Conservation (phyloP, 1,140 invertebrate species). For the Sinella curviseta region DNA sequence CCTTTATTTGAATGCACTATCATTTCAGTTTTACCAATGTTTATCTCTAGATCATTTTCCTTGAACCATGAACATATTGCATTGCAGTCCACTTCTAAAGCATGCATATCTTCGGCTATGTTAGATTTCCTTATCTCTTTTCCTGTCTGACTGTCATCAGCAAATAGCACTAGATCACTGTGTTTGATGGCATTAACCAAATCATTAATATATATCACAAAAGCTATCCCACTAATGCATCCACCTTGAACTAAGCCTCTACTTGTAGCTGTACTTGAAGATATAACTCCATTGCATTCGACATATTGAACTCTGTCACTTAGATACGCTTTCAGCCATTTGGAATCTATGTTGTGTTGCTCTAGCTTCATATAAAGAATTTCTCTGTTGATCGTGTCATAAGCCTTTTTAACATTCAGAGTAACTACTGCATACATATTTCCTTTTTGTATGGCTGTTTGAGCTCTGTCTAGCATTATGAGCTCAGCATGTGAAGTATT, state of each 20-base stretch:
- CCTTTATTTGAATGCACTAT: not conserved
- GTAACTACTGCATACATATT: conserved; percentile 22
- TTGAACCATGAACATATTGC: not conserved
- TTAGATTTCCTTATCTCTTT: not conserved
- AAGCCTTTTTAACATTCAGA: conserved; percentile 32
- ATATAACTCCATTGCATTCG: not conserved
- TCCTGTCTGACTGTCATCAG: conserved; percentile 11
- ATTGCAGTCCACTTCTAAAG: not conserved
- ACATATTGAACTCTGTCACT: conserved; percentile 18
- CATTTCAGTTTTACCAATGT: conserved; percentile 7
- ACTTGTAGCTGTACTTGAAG: not conserved
- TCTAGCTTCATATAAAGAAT: conserved; percentile 4
- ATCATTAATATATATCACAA: conserved; percentile 12
- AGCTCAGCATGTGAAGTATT: conserved; percentile 26
- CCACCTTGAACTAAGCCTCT: conserved; percentile 11
- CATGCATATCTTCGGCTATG: not conserved
- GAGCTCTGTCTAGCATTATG: not conserved
- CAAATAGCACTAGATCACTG: not conserved
- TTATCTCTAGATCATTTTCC: not conserved
- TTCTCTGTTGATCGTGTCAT: conserved; percentile 11
- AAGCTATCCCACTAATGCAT: not conserved
- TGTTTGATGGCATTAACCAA: not conserved
- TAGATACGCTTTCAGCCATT: conserved; percentile 27
- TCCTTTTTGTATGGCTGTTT: not conserved
- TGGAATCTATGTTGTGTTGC: not conserved